These are phyloP conservation scores for Cuniculus paca DNA, from an alignment of 2,797 vertebrate genomes.

Conservation along the genomic window DNA sequence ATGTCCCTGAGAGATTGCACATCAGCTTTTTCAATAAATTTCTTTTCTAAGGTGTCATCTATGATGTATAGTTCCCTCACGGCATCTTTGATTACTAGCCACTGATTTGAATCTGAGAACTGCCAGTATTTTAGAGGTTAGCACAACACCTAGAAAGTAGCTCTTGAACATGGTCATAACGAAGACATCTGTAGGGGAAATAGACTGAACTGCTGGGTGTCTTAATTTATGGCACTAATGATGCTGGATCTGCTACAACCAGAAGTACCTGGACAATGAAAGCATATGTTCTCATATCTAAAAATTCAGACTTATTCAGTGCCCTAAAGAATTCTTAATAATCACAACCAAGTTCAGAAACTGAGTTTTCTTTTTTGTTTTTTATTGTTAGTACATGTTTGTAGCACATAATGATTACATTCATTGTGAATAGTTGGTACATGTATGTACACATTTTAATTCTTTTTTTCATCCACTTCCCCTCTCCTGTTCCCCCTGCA, in stretches of 20 bases:
- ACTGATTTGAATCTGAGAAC: conserved; percentile 47
- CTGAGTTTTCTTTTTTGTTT: background rate
- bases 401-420: background rate
- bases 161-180: background rate
- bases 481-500: background rate
- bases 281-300: background rate
- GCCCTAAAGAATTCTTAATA: background rate
- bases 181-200: background rate
- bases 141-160: background rate
- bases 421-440: background rate
- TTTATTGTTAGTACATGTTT: background rate
- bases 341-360: conserved; percentile 5
- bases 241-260: background rate
- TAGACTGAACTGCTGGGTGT: background rate
- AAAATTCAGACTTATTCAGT: conserved; percentile 25
- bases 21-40: conserved; percentile 55
- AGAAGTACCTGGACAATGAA: background rate
- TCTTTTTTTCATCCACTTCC: background rate
- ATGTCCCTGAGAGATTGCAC: background rate
- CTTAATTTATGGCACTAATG: background rate
- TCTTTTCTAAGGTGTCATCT: background rate
- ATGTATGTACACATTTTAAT: background rate
- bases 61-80: conserved; percentile 2
- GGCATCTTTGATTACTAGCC: background rate
- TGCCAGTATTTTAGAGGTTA: background rate